These are phyloP conservation scores for Oligia latruncula DNA, from an alignment of 2,888 invertebrate species.

Conservation along the genomic window DNA sequence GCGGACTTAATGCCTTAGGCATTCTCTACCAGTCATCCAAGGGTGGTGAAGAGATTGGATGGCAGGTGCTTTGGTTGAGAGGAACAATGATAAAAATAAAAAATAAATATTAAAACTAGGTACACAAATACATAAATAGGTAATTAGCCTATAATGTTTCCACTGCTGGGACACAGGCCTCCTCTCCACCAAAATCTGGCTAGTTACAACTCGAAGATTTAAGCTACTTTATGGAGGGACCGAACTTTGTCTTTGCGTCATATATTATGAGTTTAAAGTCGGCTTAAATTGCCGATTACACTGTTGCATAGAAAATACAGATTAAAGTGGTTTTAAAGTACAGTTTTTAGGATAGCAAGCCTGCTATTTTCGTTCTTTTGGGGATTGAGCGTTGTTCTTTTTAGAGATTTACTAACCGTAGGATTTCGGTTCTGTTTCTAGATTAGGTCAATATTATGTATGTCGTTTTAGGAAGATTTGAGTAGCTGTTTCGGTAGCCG, in stretches of 20 bases:
- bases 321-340: not conserved
- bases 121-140: too few species aligned
- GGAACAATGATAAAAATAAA: too few species aligned
- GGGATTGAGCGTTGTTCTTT: not conserved
- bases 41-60: too few species aligned
- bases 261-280: not conserved
- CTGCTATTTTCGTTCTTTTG: not conserved
- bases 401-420: not conserved
- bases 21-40: too few species aligned
- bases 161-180: too few species aligned
- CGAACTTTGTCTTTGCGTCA: not conserved
- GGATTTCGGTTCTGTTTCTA: not conserved
- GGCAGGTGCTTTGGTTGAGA: too few species aligned
- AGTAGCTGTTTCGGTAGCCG: not conserved
- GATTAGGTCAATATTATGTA: not conserved
- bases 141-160: too few species aligned
- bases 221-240: not conserved
- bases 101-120: too few species aligned
- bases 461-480: not conserved
- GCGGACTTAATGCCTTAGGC: too few species aligned
- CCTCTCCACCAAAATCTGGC: not conserved
- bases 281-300: not conserved
- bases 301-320: not conserved
- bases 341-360: not conserved
- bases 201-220: constrained; percentile 23